phyloP scores from a whole-genome alignment of 2,113 vertebrate genomes.

The Helogale parvula region DNA sequence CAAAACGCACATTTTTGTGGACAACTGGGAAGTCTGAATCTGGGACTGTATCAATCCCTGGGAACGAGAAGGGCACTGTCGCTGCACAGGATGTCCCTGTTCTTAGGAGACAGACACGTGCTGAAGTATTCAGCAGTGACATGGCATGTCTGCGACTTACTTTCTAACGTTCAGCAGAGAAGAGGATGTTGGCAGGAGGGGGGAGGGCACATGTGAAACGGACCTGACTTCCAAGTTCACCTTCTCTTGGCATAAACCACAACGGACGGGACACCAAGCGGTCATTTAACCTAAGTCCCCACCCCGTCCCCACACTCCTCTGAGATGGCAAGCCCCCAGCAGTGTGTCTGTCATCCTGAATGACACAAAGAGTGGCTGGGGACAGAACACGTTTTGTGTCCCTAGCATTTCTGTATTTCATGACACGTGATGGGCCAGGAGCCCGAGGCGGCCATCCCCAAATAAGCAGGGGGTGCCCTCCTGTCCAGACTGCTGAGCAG shows the following conservation, averaged over 20 bases:
- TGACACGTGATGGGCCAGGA: fast-evolving
- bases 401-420: not conserved
- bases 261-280: too few species aligned
- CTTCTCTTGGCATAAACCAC: not conserved
- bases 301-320: too few species aligned
- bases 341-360: not conserved
- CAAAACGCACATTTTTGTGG: not conserved
- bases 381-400: too few species aligned
- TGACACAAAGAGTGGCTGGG: fast-evolving
- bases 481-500: not conserved
- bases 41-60: not conserved
- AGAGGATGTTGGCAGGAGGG: not conserved
- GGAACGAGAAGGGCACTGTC: not conserved
- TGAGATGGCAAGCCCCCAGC: not conserved
- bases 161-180: not conserved
- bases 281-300: too few species aligned
- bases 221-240: not conserved
- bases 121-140: not conserved
- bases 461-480: not conserved
- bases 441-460: too few species aligned
- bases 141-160: not conserved
- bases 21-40: not conserved
- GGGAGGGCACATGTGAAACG: not conserved
- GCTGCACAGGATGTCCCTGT: not conserved
- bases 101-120: not conserved